Conservation (phyloP, 1,140 invertebrate species). For the Caenorhabditis tropicalis region DNA sequence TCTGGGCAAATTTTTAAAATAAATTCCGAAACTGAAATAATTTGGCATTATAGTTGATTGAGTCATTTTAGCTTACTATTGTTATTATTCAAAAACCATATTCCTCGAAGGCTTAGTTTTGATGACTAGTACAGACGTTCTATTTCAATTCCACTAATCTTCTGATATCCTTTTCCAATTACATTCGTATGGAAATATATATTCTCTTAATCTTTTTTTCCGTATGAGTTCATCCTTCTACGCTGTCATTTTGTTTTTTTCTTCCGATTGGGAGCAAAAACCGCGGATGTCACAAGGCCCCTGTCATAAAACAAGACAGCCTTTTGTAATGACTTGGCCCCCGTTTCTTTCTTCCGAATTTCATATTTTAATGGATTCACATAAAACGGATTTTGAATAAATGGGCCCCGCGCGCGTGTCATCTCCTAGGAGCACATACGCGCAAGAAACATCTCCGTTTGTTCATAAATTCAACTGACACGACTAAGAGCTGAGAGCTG, state of each 20-base stretch:
- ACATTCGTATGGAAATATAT: too few species aligned
- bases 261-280: background rate
- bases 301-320: background rate
- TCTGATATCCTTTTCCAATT: too few species aligned
- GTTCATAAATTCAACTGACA: background rate
- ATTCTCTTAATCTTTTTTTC: background rate
- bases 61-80: too few species aligned
- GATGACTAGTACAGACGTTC: too few species aligned
- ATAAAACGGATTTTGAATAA: conserved; percentile 19
- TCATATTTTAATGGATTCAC: conserved; percentile 43
- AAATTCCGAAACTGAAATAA: background rate
- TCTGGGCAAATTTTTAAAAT: background rate
- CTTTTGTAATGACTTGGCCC: conserved; percentile 17
- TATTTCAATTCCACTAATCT: too few species aligned
- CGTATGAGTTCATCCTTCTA: background rate
- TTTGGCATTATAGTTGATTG: too few species aligned
- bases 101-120: too few species aligned
- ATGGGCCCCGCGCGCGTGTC: background rate
- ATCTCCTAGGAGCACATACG: background rate
- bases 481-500: background rate
- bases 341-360: too few species aligned
- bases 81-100: too few species aligned
- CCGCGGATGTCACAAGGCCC: background rate
- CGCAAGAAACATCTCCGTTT: background rate
- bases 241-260: background rate